Evolutionary conservation across 1,140 invertebrate species (phyloP).

Genomic region (Andrena cerasifolii): DNA sequence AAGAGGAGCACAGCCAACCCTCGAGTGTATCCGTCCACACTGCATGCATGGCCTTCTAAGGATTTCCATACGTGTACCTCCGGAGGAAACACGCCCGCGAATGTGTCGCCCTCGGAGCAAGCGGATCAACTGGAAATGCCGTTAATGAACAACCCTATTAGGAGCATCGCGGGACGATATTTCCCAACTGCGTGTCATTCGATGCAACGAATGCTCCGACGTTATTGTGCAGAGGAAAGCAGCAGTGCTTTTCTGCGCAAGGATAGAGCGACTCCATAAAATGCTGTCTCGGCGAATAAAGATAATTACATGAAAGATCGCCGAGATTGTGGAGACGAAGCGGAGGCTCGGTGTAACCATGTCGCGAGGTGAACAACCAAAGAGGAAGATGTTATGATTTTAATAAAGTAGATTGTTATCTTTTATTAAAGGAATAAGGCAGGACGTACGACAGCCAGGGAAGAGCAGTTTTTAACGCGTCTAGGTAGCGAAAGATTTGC

Average conservation of each 20-base stretch:
- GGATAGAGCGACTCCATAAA: too few species aligned
- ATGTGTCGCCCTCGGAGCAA: slow-evolving; percentile 18
- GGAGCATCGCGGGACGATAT: background rate
- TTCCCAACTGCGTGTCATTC: too few species aligned
- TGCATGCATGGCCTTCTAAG: slow-evolving; percentile 63
- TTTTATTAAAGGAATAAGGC: background rate
- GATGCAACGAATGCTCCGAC: too few species aligned
- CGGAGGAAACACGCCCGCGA: slow-evolving; percentile 8
- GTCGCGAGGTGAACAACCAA: slow-evolving; percentile 1
- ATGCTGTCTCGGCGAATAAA: too few species aligned
- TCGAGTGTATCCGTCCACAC: slow-evolving; percentile 50
- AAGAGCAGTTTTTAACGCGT: slow-evolving; percentile 15
- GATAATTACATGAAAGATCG: too few species aligned
- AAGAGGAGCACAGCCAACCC: slow-evolving; percentile 52
- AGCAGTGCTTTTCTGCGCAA: too few species aligned
- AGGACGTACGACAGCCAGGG: background rate
- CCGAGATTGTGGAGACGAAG: too few species aligned
- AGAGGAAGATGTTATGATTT: background rate
- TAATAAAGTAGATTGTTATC: background rate
- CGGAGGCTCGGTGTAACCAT: too few species aligned
- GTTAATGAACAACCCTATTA: slow-evolving; percentile 16
- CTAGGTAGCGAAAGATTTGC: slow-evolving; percentile 20
- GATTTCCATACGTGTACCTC: slow-evolving; percentile 57
- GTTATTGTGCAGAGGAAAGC: too few species aligned
- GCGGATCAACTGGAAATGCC: slow-evolving; percentile 1